Evolutionary conservation across 2,888 invertebrate genomes (phyloP), one percentile per base, ranked within the genome.

Genomic region (Pristionchus exspectatus): DNA sequence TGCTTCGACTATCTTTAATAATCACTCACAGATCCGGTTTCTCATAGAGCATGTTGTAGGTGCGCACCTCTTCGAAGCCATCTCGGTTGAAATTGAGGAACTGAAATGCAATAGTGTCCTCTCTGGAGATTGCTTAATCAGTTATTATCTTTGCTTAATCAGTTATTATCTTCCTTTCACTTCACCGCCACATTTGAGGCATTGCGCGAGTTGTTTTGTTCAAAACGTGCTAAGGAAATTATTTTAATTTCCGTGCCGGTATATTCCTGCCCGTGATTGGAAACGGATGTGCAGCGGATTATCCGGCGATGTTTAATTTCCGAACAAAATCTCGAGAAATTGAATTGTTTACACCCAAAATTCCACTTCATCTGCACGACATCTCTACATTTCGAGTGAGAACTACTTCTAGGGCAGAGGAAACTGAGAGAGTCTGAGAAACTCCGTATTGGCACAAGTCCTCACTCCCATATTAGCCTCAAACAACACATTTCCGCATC

Each of bases 21-120:
- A 0, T 69, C 27, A 21, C 44, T 77, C 24, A 81, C 81, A 81
- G 50, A n/a, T 81, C 54, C n/a, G 81, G 81, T 33, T 27, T 81
- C 50, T 81, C n/a, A 16, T 44, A 81, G 54, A 81, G 7, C n/a
- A 14, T 12, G 38, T 54, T 50, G 14, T 81, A 50, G 50, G 12
- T 50, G 27, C n/a, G 50, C 2, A 50, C 2, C 16, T 81, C 81
- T 0, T n/a, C 50, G 81, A 81, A 18, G 0, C 54, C 77, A 30
- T 77, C 77, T 2, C 12, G 2, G 14, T 50, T 54, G 81, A 81
- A 54, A 27, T 10, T n/a, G 50, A n/a, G 81, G 54, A 81, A 50
- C 50, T 54, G 18, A 0, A 44, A 77, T 30, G 59, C 27, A 21
- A 16, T 69, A 33, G 30, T 77, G 14, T 5, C 21, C 21, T 0